Conservation (phyloP, 2,888 invertebrate genomes). For the Stomorhina lunata region DNA sequence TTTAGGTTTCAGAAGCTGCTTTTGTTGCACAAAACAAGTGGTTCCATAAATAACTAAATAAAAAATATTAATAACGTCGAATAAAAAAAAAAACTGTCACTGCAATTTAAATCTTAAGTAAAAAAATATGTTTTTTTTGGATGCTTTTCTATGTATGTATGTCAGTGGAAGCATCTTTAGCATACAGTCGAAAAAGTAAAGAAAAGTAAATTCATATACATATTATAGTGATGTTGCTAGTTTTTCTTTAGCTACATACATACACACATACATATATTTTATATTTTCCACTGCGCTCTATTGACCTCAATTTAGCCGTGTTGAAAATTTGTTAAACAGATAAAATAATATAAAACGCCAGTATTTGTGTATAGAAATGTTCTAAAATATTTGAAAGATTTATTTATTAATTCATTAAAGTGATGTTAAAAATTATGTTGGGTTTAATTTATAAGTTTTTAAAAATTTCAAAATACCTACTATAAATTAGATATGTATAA, state of each 20-base stretch:
- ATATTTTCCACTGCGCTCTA: constrained; percentile 51
- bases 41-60: constrained; percentile 62
- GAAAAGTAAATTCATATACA: constrained; percentile 27
- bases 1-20: not conserved
- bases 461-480: not conserved
- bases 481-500: constrained; percentile 11
- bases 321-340: constrained; percentile 51
- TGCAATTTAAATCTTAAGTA: not conserved
- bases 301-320: constrained; percentile 62
- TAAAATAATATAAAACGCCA: not conserved
- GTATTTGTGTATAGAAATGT: constrained; percentile 1
- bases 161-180: not conserved
- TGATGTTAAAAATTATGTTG: not conserved
- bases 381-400: not conserved
- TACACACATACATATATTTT: not conserved
- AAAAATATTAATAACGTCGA: constrained; percentile 20
- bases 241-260: constrained; percentile 11
- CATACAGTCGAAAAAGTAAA: not conserved
- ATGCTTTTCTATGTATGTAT: not conserved
- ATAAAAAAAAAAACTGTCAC: constrained; percentile 18
- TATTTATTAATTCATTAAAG: constrained; percentile 5
- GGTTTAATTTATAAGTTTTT: not conserved
- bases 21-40: constrained; percentile 57
- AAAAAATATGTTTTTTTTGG: not conserved
- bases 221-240: constrained; percentile 1